Evolutionary conservation across 2,113 vertebrate genomes (phyloP).

Genomic region (Rhinoderma darwinii): DNA sequence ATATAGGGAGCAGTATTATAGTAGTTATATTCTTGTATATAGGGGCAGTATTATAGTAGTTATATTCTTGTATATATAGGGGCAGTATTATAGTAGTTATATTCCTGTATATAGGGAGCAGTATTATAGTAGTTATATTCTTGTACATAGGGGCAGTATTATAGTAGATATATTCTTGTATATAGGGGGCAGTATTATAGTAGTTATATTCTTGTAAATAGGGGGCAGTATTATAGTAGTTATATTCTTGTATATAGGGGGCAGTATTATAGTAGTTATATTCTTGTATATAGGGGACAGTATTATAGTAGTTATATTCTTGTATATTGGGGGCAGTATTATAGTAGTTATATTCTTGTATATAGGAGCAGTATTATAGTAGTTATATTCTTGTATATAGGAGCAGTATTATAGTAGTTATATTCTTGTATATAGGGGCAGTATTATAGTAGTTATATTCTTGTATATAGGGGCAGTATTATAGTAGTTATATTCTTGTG

Average conservation of each 20-base stretch:
- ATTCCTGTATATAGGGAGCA: neutral
- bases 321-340: neutral
- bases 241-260: neutral
- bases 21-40: constrained; percentile 16
- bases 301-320: constrained; percentile 11
- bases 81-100: neutral
- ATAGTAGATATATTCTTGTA: constrained; percentile 15
- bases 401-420: constrained; percentile 9
- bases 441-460: constrained; percentile 13
- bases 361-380: neutral
- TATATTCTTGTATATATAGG: neutral
- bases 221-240: neutral
- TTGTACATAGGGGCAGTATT: constrained; percentile 1
- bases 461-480: neutral
- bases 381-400: neutral
- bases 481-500: neutral
- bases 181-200: neutral
- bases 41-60: neutral
- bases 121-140: constrained; percentile 16
- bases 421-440: neutral
- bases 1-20: neutral
- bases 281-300: neutral
- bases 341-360: neutral
- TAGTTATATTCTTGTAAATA: constrained; percentile 6
- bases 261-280: constrained; percentile 6